Conservation (phyloP, 2,113 vertebrate genomes). For the Oreamnos americanus region DNA sequence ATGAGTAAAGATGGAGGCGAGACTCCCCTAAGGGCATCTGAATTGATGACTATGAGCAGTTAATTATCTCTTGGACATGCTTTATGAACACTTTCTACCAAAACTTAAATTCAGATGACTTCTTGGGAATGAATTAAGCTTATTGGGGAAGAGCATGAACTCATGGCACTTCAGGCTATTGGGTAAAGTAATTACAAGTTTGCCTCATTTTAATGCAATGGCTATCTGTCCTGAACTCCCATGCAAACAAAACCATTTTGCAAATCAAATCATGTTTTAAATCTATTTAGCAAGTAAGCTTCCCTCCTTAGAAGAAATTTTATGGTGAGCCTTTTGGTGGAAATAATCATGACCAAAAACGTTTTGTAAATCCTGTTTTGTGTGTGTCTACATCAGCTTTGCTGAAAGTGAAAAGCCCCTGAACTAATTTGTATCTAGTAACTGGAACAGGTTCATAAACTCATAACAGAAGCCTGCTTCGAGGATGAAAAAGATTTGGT, state of each 20-base stretch:
- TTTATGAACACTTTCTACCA: conserved; percentile 11
- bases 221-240: conserved; percentile 14
- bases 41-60: background rate
- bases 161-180: background rate
- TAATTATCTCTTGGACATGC: background rate
- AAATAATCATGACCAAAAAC: background rate
- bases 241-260: background rate
- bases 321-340: background rate
- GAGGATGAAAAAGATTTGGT: background rate
- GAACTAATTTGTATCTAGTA: conserved; percentile 7
- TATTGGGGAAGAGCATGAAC: background rate
- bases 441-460: background rate
- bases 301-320: conserved; percentile 11
- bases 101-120: conserved; percentile 16
- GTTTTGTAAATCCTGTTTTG: background rate
- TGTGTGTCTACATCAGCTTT: background rate
- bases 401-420: background rate
- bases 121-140: background rate
- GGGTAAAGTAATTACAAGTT: background rate
- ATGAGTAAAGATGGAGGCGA: background rate
- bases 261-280: conserved; percentile 21
- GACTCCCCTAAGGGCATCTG: background rate
- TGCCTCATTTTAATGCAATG: conserved; percentile 11
- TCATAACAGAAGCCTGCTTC: background rate
- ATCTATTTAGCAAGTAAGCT: background rate